These are phyloP conservation scores for Eremobia ochroleuca DNA, from an alignment of 2,888 invertebrate genomes.

Conservation along the genomic window DNA sequence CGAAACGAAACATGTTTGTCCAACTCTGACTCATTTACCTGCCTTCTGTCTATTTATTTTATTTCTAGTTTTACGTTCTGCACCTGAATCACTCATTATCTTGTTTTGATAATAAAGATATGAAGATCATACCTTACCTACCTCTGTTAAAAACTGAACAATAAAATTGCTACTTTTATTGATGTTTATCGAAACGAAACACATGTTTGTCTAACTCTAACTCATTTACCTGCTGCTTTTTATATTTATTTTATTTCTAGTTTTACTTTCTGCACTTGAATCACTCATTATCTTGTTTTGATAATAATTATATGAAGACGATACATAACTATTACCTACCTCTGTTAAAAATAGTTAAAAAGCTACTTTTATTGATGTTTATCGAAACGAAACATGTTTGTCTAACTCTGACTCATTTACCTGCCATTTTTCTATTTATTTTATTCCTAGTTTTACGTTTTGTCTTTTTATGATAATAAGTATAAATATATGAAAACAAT, in stretches of 20 bases:
- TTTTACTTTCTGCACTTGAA: background rate
- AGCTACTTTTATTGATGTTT: background rate
- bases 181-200: too few species aligned
- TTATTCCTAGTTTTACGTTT: conserved; percentile 56
- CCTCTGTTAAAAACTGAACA: too few species aligned
- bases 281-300: conserved; percentile 24
- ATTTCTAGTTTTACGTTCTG: conserved; percentile 56
- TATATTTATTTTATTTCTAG: conserved; percentile 52
- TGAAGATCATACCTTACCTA: too few species aligned
- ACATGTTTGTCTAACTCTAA: conserved; percentile 60
- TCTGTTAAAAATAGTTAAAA: too few species aligned
- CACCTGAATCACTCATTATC: conserved; percentile 29
- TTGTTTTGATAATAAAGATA: conserved; percentile 24
- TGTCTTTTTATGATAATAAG: conserved; percentile 27
- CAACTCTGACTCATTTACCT: conserved; percentile 69
- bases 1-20: conserved; percentile 4
- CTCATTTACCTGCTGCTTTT: conserved; percentile 64
- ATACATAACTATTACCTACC: too few species aligned
- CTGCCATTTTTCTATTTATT: conserved; percentile 65
- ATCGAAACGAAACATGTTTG: background rate
- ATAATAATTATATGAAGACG: conserved; percentile 19
- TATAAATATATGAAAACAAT: conserved; percentile 15
- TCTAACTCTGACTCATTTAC: conserved; percentile 67
- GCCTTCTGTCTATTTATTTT: conserved; percentile 63
- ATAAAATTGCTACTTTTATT: too few species aligned